Conservation (phyloP, 1,140 invertebrate species). For the Copidosoma floridanum region DNA sequence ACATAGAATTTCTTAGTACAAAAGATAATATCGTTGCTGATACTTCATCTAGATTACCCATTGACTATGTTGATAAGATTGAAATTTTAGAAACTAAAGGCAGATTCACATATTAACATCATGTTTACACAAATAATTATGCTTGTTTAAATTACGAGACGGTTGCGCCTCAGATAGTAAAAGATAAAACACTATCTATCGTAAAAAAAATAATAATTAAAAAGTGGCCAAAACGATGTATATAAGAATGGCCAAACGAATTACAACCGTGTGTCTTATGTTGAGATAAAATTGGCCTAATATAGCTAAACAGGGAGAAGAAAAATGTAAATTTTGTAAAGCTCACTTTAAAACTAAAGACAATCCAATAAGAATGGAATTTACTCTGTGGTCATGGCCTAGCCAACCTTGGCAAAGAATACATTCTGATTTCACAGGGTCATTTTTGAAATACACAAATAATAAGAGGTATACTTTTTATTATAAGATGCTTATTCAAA, state of each 20-base stretch:
- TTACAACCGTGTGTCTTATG: neutral
- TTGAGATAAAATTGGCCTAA: slow-evolving; percentile 36
- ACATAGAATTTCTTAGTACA: slow-evolving; percentile 24
- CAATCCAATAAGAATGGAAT: too few species aligned
- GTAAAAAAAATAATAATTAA: neutral
- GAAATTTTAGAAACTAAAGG: too few species aligned
- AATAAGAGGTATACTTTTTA: too few species aligned
- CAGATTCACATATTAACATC: too few species aligned
- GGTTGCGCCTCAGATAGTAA: too few species aligned
- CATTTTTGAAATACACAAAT: slow-evolving; percentile 30
- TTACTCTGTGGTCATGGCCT: too few species aligned
- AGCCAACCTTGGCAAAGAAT: slow-evolving; percentile 43
- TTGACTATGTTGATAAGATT: too few species aligned
- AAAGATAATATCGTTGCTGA: slow-evolving; percentile 30
- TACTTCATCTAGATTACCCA: slow-evolving; percentile 26
- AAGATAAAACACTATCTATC: neutral
- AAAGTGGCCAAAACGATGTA: too few species aligned
- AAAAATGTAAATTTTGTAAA: too few species aligned
- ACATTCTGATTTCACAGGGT: slow-evolving; percentile 51
- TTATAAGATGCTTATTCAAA: neutral
- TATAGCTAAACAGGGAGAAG: slow-evolving; percentile 50
- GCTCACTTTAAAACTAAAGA: too few species aligned
- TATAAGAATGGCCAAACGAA: neutral
- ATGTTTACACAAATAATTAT: too few species aligned
- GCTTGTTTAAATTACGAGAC: neutral